These are phyloP conservation scores for Tragelaphus scriptus DNA, from an alignment of 2,113 vertebrate species.

Conservation along the genomic window DNA sequence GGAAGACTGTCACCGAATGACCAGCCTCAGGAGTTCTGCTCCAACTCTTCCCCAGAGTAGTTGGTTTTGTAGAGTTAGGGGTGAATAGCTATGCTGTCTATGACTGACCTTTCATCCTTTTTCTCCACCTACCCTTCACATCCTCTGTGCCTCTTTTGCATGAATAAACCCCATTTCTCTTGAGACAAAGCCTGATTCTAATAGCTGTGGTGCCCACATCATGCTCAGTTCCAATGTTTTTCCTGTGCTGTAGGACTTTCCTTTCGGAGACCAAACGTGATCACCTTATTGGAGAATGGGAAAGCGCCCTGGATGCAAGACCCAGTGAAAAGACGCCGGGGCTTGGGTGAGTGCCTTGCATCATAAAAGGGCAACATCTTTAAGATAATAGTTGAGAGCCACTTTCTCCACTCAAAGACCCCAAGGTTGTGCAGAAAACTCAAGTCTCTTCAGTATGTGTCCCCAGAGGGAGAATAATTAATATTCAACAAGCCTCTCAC, in stretches of 20 bases:
- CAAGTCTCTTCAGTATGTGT: not conserved
- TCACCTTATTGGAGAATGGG: slow-evolving; percentile 56
- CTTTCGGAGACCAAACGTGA: slow-evolving; percentile 53
- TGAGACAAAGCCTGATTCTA: not conserved
- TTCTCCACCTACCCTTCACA: not conserved
- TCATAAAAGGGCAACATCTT: not conserved
- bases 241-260: slow-evolving; percentile 13
- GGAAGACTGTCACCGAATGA: not conserved
- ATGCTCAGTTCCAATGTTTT: not conserved
- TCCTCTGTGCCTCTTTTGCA: not conserved
- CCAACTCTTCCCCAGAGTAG: not conserved
- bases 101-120: not conserved
- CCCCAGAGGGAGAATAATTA: not conserved
- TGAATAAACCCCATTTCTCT: not conserved
- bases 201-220: not conserved
- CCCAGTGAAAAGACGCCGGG: not conserved
- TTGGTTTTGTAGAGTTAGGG: not conserved
- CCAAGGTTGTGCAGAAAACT: not conserved
- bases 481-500: not conserved
- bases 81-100: not conserved
- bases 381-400: not conserved
- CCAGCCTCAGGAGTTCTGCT: not conserved
- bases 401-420: not conserved
- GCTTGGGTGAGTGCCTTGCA: slow-evolving; percentile 11
- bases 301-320: slow-evolving; percentile 43